phyloP scores from a whole-genome alignment of 2,113 vertebrate species.

The Rattus norvegicus region DNA sequence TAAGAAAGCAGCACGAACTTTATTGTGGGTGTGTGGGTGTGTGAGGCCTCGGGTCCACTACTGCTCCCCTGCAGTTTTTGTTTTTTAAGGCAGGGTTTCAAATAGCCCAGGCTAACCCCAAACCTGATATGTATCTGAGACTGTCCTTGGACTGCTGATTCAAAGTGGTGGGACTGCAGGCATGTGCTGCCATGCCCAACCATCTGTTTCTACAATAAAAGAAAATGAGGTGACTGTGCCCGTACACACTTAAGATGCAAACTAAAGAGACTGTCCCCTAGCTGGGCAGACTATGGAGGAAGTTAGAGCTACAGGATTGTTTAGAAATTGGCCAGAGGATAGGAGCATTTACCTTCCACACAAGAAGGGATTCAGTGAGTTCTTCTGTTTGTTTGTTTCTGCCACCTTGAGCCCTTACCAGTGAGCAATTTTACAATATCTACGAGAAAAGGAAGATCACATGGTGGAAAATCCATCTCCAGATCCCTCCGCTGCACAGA shows the following conservation, averaged over 20 bases:
- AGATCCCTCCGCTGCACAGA: constrained; percentile 39
- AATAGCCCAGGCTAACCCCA: neutral
- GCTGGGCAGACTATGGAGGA: neutral
- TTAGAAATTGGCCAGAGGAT: constrained; percentile 16
- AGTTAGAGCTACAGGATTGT: neutral
- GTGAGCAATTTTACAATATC: constrained; percentile 63
- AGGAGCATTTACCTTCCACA: neutral
- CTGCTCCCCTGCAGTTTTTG: neutral
- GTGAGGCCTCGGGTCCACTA: neutral
- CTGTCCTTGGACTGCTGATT: neutral
- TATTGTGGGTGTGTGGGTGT: neutral
- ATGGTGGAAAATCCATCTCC: constrained; percentile 75
- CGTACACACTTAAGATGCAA: constrained; percentile 44
- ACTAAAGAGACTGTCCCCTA: constrained; percentile 26
- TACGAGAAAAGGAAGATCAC: constrained; percentile 64
- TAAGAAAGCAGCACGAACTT: constrained; percentile 28
- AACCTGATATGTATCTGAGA: neutral
- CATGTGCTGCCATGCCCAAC: neutral
- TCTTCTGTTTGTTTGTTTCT: constrained; percentile 61
- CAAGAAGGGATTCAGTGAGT: neutral
- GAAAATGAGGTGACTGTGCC: neutral
- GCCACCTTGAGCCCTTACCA: constrained; percentile 41
- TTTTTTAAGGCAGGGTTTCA: neutral
- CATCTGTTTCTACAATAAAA: constrained; percentile 44
- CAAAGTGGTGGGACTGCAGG: neutral